Conservation (phyloP, 2,888 invertebrate species). For the Podotricha telesiphe region DNA sequence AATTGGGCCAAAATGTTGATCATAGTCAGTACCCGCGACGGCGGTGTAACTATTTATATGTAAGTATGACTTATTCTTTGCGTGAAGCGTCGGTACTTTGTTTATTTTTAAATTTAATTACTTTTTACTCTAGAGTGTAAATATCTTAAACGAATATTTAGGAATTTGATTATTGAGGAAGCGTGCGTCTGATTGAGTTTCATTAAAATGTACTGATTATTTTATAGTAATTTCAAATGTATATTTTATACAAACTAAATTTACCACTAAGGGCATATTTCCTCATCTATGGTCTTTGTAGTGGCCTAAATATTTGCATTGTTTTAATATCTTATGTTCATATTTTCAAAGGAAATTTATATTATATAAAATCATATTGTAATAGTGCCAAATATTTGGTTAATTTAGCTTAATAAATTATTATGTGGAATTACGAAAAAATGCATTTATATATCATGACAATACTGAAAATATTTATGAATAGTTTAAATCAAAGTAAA, state of each 20-base stretch:
- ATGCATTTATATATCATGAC: conserved; percentile 20
- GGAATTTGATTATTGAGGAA: conserved; percentile 59
- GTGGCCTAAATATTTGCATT: conserved; percentile 37
- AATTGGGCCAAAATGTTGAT: conserved; percentile 79
- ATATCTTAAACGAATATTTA: conserved; percentile 58
- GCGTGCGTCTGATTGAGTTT: conserved; percentile 70
- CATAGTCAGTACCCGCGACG: conserved; percentile 77
- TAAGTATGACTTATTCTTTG: conserved; percentile 45
- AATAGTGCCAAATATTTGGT: conserved; percentile 33
- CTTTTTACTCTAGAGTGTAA: conserved; percentile 49
- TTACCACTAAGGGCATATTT: conserved; percentile 67
- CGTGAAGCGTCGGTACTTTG: conserved; percentile 37
- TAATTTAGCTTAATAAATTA: conserved; percentile 21
- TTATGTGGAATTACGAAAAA: neutral
- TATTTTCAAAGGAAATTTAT: neutral
- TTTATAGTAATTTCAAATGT: conserved; percentile 73
- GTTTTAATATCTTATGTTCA: neutral
- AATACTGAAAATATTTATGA: neutral
- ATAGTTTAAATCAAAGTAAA: neutral
- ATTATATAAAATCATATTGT: conserved; percentile 3
- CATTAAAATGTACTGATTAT: conserved; percentile 82
- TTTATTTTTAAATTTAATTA: conserved; percentile 41
- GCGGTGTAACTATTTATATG: conserved; percentile 56
- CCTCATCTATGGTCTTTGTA: conserved; percentile 73
- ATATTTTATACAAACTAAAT: conserved; percentile 68